Percentiles rank a stretch among this genome's conserved stretches.
These are phyloP conservation scores for Raja brachyura DNA, from an alignment of 2,113 vertebrate genomes.

Conservation along the genomic window DNA sequence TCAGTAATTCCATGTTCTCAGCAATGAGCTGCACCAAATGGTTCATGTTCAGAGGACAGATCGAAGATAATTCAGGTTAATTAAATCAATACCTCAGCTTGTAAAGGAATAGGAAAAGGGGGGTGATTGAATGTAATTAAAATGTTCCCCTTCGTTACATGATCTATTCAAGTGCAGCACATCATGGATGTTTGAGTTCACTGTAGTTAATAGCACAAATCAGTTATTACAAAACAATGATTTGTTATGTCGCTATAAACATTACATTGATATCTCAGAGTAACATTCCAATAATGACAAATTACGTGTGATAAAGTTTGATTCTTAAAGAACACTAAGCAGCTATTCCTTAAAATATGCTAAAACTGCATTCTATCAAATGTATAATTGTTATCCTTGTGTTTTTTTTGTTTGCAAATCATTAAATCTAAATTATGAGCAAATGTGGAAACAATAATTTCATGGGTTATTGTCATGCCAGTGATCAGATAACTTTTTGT, in stretches of 20 bases:
- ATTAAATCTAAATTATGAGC: background rate
- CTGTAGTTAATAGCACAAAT: background rate
- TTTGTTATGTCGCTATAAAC: background rate
- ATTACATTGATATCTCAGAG: background rate
- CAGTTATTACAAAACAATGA: background rate
- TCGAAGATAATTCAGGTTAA: background rate
- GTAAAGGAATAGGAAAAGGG: background rate
- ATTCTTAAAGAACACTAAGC: background rate
- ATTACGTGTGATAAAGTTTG: background rate
- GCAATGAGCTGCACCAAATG: background rate
- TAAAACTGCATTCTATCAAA: background rate
- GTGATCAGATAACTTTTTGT: background rate
- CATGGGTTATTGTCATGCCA: background rate
- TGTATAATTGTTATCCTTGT: too few relatives aligned
- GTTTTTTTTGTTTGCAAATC: background rate
- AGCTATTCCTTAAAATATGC: background rate
- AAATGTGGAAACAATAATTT: background rate
- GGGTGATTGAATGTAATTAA: background rate
- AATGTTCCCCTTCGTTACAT: background rate
- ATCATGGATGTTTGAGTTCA: background rate
- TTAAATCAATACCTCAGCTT: background rate
- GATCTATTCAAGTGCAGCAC: background rate
- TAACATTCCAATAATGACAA: background rate
- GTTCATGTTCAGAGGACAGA: background rate
- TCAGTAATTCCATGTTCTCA: background rate